phyloP scores from a whole-genome alignment of 30 jellyfish, hydroid and myxozoan genomes.

The Rhopilema esculentum region DNA sequence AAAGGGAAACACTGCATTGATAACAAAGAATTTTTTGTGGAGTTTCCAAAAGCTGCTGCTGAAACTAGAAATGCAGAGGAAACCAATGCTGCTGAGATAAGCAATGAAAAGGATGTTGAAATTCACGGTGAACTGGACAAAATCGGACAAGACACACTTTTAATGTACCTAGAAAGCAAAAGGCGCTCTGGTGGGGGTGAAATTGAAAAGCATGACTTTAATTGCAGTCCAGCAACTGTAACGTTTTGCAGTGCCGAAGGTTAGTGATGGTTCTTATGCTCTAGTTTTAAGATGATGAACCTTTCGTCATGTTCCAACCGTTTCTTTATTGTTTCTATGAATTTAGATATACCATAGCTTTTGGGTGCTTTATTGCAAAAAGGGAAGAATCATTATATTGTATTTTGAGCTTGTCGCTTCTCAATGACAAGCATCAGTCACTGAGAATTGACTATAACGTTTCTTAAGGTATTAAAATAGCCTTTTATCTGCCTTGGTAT shows the following conservation, averaged over 20 bases:
- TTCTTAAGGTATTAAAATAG: no score
- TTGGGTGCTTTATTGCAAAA: no score
- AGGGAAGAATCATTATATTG: no score
- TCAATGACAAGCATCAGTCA: no score
- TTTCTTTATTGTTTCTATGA: no score
- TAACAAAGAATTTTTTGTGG: not conserved
- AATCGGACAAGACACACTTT: not conserved
- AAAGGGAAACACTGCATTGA: not conserved
- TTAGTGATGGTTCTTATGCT: no score
- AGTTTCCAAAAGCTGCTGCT: not conserved
- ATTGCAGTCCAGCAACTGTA: not conserved
- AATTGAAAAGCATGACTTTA: not conserved
- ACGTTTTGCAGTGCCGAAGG: not conserved
- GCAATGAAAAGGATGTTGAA: not conserved
- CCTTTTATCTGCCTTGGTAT: no score
- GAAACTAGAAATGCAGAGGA: not conserved
- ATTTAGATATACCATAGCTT: no score
- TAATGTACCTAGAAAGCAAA: not conserved
- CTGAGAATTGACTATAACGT: no score
- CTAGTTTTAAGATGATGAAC: no score
- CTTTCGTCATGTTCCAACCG: no score
- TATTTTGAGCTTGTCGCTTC: no score
- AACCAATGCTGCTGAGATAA: not conserved
- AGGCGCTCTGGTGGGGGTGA: conserved; percentile 18
- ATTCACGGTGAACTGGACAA: conserved; percentile 13